Percentiles rank a stretch among this genome's conserved stretches.
These are phyloP conservation scores for Ametastegia equiseti DNA, from an alignment of 2,888 invertebrate species.

Conservation along the genomic window DNA sequence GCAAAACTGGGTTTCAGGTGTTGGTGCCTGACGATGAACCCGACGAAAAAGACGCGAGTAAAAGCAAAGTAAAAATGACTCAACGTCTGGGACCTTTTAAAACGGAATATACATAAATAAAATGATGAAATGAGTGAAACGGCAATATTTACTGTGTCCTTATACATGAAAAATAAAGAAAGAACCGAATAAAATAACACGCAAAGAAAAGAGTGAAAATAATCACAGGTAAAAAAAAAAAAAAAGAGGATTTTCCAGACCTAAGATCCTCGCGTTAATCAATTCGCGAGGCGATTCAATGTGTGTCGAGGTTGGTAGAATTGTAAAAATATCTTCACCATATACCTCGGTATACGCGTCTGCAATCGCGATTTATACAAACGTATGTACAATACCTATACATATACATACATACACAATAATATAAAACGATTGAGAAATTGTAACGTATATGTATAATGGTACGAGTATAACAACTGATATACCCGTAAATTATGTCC, in stretches of 20 bases:
- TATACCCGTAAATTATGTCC: background rate
- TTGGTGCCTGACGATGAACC: background rate
- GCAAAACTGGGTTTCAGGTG: background rate
- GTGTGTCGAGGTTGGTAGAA: slow-evolving; percentile 40
- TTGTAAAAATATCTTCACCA: slow-evolving; percentile 34
- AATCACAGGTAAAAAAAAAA: background rate
- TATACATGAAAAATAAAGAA: background rate
- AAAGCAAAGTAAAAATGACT: slow-evolving; percentile 11
- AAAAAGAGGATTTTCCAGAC: background rate
- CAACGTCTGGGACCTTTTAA: slow-evolving; percentile 42
- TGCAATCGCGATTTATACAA: background rate
- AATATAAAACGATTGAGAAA: background rate
- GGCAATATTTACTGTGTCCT: slow-evolving; percentile 9
- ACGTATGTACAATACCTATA: background rate
- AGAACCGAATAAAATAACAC: background rate
- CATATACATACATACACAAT: background rate
- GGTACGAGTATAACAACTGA: background rate
- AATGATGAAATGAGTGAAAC: background rate
- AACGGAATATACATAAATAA: background rate
- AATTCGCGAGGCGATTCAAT: slow-evolving; percentile 40
- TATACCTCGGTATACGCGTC: background rate
- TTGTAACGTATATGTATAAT: background rate
- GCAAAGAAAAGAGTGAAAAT: background rate
- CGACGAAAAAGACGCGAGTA: background rate
- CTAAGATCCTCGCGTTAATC: slow-evolving; percentile 21